Percentiles rank a stretch among this genome's conserved stretches.
Evolutionary conservation across 2,888 invertebrate genomes (phyloP).

Genomic region (Chromoteleia sp.): DNA sequence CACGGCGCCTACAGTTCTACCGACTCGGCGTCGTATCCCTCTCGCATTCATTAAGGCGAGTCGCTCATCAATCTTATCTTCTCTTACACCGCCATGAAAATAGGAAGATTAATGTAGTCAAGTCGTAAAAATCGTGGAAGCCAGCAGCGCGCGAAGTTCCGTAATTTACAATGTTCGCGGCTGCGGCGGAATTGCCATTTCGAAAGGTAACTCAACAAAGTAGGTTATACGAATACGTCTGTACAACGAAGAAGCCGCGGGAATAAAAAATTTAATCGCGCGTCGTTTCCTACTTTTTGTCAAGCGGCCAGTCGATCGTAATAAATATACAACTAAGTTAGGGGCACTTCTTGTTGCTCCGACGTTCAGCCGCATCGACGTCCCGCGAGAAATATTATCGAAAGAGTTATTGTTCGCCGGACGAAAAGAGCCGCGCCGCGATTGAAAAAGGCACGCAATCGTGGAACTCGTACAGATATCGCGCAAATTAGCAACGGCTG

Average conservation of each 20-base stretch:
- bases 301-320: slow-evolving; percentile 18
- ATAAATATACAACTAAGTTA: slow-evolving; percentile 53
- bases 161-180: slow-evolving; percentile 69
- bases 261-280: slow-evolving; percentile 51
- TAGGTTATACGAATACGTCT: slow-evolving; percentile 50
- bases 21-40: slow-evolving; percentile 39
- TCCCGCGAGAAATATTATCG: slow-evolving; percentile 26
- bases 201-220: slow-evolving; percentile 62
- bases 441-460: too few relatives aligned
- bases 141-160: slow-evolving; percentile 66
- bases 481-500: too few relatives aligned
- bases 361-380: slow-evolving; percentile 4
- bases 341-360: slow-evolving; percentile 1
- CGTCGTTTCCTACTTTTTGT: slow-evolving; percentile 27
- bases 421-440: slow-evolving; percentile 17
- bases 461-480: too few relatives aligned
- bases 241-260: slow-evolving; percentile 17
- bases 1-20: slow-evolving; percentile 20
- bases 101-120: slow-evolving; percentile 78
- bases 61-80: slow-evolving; percentile 80
- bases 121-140: slow-evolving; percentile 70
- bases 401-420: slow-evolving; percentile 28
- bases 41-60: slow-evolving; percentile 79
- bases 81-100: slow-evolving; percentile 73
- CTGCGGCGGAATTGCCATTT: slow-evolving; percentile 55